A percentile compares a stretch with the other conserved stretches of the same genome.
Evolutionary conservation across 2,888 invertebrate genomes (phyloP).

Genomic region (Drosophila anomalata): DNA sequence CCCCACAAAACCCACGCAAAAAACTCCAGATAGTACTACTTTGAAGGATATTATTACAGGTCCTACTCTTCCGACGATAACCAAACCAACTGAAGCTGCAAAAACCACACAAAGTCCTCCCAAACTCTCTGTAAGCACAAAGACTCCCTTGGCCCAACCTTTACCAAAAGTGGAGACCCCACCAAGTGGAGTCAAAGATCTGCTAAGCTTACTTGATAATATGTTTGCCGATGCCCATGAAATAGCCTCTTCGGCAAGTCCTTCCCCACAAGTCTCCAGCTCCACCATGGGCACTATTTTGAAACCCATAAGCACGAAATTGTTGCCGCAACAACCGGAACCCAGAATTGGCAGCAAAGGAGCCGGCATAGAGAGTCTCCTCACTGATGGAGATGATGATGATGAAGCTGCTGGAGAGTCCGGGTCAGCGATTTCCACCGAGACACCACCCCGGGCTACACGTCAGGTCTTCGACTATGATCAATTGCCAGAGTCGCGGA

Average conservation of each 20-base stretch:
- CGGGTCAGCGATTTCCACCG: conserved; percentile 61
- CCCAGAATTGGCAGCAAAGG: conserved; percentile 69
- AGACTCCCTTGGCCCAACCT: conserved; percentile 9
- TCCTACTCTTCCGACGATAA: conserved; percentile 2
- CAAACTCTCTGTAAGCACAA: conserved; percentile 18
- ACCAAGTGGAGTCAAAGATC: conserved; percentile 74
- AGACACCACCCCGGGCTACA: conserved; percentile 75
- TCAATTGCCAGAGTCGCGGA: conserved; percentile 81
- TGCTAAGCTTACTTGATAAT: conserved; percentile 81
- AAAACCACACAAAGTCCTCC: conserved; percentile 9
- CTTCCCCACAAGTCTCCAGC: conserved; percentile 32
- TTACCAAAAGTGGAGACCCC: conserved; percentile 17
- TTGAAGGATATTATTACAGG: neutral
- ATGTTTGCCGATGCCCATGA: conserved; percentile 79
- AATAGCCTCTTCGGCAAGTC: conserved; percentile 38
- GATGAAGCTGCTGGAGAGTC: conserved; percentile 28
- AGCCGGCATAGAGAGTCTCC: conserved; percentile 60
- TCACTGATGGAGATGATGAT: conserved; percentile 42
- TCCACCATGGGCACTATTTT: conserved; percentile 63
- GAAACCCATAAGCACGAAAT: conserved; percentile 61
- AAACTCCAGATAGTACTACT: neutral
- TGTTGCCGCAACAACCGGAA: conserved; percentile 59
- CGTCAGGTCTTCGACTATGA: conserved; percentile 83
- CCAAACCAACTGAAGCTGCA: conserved; percentile 7
- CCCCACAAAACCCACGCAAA: neutral